Percentiles rank a stretch among this genome's conserved stretches.
Conservation (phyloP, 2,113 vertebrate species). For the Upupa epops region DNA sequence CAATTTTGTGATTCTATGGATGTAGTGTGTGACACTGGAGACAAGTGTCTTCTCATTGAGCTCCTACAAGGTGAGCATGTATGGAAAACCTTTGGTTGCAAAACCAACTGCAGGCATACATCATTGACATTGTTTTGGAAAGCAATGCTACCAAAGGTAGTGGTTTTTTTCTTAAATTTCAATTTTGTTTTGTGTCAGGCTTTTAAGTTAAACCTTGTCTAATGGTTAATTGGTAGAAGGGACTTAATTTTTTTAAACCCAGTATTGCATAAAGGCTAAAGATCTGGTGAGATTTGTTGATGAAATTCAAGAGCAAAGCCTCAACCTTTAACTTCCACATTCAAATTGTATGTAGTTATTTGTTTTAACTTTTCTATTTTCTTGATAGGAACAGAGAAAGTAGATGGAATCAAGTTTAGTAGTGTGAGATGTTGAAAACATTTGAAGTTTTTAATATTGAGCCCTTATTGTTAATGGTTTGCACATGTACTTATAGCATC, state of each 20-base stretch:
- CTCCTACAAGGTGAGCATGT: rapidly evolving
- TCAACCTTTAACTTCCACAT: background rate
- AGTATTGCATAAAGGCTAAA: background rate
- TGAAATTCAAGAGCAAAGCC: background rate
- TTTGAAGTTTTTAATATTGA: background rate
- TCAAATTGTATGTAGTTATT: background rate
- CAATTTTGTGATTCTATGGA: background rate
- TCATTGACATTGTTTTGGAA: background rate
- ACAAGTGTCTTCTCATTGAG: background rate
- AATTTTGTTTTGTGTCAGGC: background rate
- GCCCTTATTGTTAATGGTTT: background rate
- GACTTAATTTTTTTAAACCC: background rate
- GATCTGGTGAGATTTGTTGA: background rate
- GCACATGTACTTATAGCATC: rapidly evolving
- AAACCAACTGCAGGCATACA: background rate
- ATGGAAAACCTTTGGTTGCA: background rate
- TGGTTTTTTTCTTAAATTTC: background rate
- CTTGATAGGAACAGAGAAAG: background rate
- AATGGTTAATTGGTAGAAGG: background rate
- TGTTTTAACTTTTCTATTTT: background rate
- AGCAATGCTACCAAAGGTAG: background rate
- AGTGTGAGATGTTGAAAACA: background rate
- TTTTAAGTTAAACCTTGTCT: background rate
- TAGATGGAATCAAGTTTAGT: background rate
- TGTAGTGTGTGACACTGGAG: too few species aligned